Evolutionary conservation across 1,140 invertebrate genomes (phyloP).

Genomic region (Thaumetopoea pityocampa): DNA sequence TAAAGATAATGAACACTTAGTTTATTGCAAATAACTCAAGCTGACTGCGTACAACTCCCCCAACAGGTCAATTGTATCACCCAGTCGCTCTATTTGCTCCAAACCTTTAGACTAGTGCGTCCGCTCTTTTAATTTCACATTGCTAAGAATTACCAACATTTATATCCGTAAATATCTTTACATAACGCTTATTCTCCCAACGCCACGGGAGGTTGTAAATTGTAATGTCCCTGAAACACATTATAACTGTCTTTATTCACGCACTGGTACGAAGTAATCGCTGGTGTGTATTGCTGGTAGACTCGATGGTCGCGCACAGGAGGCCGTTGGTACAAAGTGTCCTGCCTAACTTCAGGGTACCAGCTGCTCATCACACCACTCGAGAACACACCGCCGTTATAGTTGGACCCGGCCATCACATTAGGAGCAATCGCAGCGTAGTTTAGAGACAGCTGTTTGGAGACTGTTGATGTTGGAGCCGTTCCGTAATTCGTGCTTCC

Average conservation of each 20-base stretch:
- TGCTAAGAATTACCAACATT: neutral
- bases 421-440: slow-evolving; percentile 44
- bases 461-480: slow-evolving; percentile 28
- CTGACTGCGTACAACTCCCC: no score
- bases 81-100: no score
- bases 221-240: slow-evolving; percentile 72
- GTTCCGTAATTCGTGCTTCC: slow-evolving; percentile 62
- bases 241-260: slow-evolving; percentile 69
- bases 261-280: slow-evolving; percentile 60
- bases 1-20: no score
- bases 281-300: slow-evolving; percentile 61
- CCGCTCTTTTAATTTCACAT: no score
- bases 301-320: slow-evolving; percentile 41
- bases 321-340: slow-evolving; percentile 38
- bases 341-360: slow-evolving; percentile 50
- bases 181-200: slow-evolving; percentile 54
- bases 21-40: no score
- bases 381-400: slow-evolving; percentile 38
- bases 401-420: slow-evolving; percentile 33
- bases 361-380: slow-evolving; percentile 34
- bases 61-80: no score
- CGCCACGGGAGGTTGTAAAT: slow-evolving; percentile 63
- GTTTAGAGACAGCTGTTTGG: slow-evolving; percentile 43
- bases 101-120: neutral
- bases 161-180: no score